Percentiles rank a stretch among this genome's conserved stretches.
phyloP scores from a whole-genome alignment of 2,797 vertebrate species.

The Dermochelys coriacea region DNA sequence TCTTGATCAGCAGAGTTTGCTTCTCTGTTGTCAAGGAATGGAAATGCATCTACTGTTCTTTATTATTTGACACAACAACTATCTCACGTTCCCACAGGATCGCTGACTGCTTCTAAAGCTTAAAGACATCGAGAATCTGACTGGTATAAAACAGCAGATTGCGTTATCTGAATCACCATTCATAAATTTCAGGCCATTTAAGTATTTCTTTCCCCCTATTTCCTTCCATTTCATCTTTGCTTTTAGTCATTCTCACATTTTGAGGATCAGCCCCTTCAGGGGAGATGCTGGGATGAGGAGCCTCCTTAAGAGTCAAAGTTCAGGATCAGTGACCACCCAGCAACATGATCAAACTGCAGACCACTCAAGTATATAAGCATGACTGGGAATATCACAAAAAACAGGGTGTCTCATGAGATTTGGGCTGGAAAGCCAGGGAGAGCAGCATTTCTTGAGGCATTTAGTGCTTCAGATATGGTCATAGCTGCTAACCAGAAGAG shows the following conservation, averaged over 20 bases:
- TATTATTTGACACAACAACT: background rate
- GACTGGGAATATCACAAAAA: background rate
- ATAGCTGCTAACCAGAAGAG: background rate
- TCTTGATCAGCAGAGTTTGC: too few relatives aligned
- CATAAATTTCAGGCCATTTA: background rate
- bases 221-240: background rate
- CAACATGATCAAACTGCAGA: background rate
- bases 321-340: background rate
- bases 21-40: background rate
- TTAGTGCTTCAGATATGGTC: background rate
- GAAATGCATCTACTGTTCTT: background rate
- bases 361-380: accelerated
- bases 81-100: background rate
- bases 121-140: background rate
- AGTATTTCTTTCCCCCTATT: background rate
- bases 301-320: background rate
- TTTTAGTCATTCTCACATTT: background rate
- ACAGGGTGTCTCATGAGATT: background rate
- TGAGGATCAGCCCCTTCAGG: background rate
- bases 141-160: background rate
- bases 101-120: background rate
- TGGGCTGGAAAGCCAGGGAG: background rate
- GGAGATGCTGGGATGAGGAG: background rate
- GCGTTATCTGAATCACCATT: background rate
- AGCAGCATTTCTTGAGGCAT: background rate